A percentile compares a stretch with the other conserved stretches of the same genome.
These are phyloP conservation scores for Phacellophora camtschatica DNA, from an alignment of 30 jellyfish, hydroid and myxozoan species.

Conservation along the genomic window DNA sequence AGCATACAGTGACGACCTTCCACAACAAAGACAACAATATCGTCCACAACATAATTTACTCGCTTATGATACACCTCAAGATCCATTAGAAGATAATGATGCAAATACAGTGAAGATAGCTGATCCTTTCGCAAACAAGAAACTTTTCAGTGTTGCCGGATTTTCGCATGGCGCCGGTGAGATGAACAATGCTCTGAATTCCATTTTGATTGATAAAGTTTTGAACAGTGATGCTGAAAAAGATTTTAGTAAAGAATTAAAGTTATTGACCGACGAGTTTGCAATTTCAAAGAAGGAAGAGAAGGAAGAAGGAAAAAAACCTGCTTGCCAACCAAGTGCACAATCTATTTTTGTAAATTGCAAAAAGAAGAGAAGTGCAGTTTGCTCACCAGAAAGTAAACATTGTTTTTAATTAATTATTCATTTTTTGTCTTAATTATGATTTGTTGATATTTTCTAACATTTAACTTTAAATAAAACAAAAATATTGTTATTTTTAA, in stretches of 20 bases:
- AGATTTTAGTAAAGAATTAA: slow-evolving; percentile 46
- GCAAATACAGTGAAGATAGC: slow-evolving; percentile 57
- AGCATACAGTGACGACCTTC: slow-evolving; percentile 63
- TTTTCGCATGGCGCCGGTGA: slow-evolving; percentile 65
- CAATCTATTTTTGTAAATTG: slow-evolving; percentile 68
- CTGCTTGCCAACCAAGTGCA: slow-evolving; percentile 60
- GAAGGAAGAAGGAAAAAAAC: slow-evolving; percentile 14
- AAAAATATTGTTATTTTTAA: no score
- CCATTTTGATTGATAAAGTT: slow-evolving; percentile 45
- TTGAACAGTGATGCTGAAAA: slow-evolving; percentile 52
- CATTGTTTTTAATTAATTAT: no score
- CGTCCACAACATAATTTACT: not conserved
- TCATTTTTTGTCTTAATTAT: no score
- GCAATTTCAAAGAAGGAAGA: slow-evolving; percentile 17
- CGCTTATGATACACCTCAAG: slow-evolving; percentile 48
- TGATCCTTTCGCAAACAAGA: slow-evolving; percentile 50
- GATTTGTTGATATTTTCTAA: no score
- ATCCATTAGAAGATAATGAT: slow-evolving; percentile 55
- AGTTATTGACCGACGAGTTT: slow-evolving; percentile 43
- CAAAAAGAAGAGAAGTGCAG: slow-evolving; percentile 59
- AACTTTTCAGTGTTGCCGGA: slow-evolving; percentile 46
- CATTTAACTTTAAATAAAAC: no score
- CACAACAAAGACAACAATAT: not conserved
- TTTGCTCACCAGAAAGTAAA: slow-evolving; percentile 77
- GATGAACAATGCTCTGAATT: slow-evolving; percentile 31